Percentiles rank a stretch among this genome's conserved stretches.
Evolutionary conservation across 2,113 vertebrate genomes (phyloP).

Genomic region (Thamnaconus septentrionalis): DNA sequence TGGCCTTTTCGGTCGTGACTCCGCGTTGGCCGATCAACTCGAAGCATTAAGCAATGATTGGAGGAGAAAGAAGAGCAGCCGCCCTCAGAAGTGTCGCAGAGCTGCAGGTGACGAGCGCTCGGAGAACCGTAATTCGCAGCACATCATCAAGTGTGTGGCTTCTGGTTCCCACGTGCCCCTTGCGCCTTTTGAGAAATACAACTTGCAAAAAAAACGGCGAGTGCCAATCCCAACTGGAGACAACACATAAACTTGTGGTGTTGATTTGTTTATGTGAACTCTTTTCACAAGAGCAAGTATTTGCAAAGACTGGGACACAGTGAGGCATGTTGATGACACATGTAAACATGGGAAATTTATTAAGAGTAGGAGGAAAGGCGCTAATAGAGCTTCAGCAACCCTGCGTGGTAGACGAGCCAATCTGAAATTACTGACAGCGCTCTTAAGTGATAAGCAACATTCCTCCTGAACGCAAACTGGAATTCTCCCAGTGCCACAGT

Average conservation of each 20-base stretch:
- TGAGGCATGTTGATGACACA: too few relatives aligned
- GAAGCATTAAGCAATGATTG: constrained; percentile 17
- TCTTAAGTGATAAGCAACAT: not conserved
- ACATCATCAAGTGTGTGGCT: constrained; percentile 2
- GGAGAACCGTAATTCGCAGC: constrained; percentile 7
- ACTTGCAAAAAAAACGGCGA: not conserved
- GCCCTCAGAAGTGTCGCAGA: constrained; percentile 19
- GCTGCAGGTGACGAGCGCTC: not conserved
- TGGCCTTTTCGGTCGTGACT: constrained; percentile 28
- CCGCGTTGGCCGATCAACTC: constrained; percentile 25
- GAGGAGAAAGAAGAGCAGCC: constrained; percentile 18
- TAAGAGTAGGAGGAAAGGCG: too few relatives aligned
- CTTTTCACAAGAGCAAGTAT: not conserved
- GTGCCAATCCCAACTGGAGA: not conserved
- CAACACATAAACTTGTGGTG: constrained; percentile 1
- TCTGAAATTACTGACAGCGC: not conserved
- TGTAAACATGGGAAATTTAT: too few relatives aligned
- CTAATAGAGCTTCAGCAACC: not conserved
- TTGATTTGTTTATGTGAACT: constrained; percentile 1
- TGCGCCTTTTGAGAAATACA: not conserved
- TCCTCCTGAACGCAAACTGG: not conserved
- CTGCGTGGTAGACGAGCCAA: not conserved
- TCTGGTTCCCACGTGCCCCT: not conserved
- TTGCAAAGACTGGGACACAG: not conserved
- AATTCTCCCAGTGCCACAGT: not conserved